Base-by-base conservation (phyloP, 2,113 vertebrate species). In the Silurus glanis region DNA sequence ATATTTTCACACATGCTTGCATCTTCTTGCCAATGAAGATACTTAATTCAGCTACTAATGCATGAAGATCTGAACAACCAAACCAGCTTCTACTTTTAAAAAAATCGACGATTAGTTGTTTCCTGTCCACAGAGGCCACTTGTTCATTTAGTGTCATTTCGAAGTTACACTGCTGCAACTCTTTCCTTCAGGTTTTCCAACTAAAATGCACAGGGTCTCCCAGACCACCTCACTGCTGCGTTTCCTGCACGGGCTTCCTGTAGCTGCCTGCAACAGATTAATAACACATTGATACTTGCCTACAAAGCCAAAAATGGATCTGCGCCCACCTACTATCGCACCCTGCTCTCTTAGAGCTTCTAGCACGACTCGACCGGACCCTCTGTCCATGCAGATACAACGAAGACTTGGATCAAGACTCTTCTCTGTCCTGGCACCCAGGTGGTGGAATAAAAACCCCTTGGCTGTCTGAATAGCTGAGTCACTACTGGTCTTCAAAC, bases 251-350 rank as follows among this genome's bases (percentile, higher is more conserved):
- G 25, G 75, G 51, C 28, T 78, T 78, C n/a, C 12, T 78, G 51
- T 55, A 78, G 10, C 12, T 55, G n/a, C n/a, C 23, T 7, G 6
- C n/a, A 56, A 19, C 25, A 37, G 76, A 79, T 79, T 79, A 10
- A 19, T 28, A 37, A 79, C 25, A 59, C 4, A 37, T 37, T 19
- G 76, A 58, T 58, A 25, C 23, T 53, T 72, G 69, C 37, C 69
- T 72, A 72, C 69, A 76, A 76, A 76, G n/a, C 25, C 25, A 79
- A 79, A 79, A 76, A 53, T 55, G 23, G 12, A 76, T 49, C 51
- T 55, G 51, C n/a, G 3, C 5, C 55, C 76, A 79, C 16, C 16
- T 7, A 78, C 74, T 23, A 75, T 28, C 23, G 16, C 5, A 55
- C 9, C 45, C 16, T 74, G 45, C 47, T 6, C 4, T 19, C 7